Evolutionary conservation across 23 tunicate genomes (phyloP).

Genomic region (Diplosoma virens): DNA sequence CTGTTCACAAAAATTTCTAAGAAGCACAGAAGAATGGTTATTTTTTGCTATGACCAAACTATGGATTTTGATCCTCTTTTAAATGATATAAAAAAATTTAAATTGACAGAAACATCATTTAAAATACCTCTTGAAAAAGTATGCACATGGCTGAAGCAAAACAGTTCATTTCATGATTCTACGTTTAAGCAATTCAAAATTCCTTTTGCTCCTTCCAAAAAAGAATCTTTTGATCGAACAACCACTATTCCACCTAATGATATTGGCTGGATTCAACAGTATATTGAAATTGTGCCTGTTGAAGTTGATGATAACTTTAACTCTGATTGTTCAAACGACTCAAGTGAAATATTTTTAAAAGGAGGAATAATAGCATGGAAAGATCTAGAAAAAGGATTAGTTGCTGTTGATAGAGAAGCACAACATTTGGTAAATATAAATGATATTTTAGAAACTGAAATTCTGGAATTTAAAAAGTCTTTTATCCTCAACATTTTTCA

Average conservation of each 20-base stretch:
- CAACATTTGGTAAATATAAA: not conserved
- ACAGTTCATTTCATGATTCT: not conserved
- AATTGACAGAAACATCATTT: not conserved
- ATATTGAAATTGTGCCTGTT: constrained; percentile 15
- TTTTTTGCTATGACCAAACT: not conserved
- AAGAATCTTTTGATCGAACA: not conserved
- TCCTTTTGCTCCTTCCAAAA: not conserved
- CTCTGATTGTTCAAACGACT: not conserved
- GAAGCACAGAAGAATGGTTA: not conserved
- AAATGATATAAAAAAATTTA: not conserved
- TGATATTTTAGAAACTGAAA: not conserved
- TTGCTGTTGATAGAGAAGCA: constrained; percentile 20
- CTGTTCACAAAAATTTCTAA: not conserved
- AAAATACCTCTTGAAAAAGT: not conserved
- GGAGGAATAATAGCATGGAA: constrained; percentile 54
- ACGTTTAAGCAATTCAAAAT: not conserved
- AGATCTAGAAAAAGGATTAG: constrained; percentile 23
- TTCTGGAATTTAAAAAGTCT: not conserved
- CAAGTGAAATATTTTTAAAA: constrained; percentile 18
- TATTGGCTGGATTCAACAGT: constrained; percentile 15
- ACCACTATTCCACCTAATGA: not conserved
- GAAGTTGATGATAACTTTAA: not conserved
- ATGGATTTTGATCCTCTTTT: not conserved
- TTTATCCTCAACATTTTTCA: constrained; percentile 16
- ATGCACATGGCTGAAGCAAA: not conserved